A percentile compares a stretch with the other conserved stretches of the same genome.
phyloP scores from a whole-genome alignment of 2,113 vertebrate species.

The Ceratotherium simum region DNA sequence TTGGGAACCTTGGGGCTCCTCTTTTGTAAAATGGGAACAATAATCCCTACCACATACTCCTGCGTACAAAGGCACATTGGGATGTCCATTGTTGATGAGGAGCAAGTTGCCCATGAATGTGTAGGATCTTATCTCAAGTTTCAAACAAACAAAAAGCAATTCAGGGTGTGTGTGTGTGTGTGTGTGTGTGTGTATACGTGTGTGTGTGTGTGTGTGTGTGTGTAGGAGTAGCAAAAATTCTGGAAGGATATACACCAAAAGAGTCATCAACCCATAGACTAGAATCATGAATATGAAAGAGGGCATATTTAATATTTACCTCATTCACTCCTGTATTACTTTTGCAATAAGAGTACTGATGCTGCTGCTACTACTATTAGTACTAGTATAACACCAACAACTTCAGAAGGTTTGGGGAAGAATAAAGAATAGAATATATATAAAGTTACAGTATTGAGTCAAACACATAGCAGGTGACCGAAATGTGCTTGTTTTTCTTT shows the following conservation, averaged over 20 bases:
- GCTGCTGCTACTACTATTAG: not conserved
- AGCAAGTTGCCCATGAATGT: not conserved
- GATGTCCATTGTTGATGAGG: not conserved
- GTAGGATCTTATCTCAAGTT: not conserved
- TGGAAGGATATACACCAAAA: not conserved
- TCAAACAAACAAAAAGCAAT: not conserved
- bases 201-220: not conserved
- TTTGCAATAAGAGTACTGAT: not conserved
- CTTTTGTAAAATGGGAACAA: not conserved
- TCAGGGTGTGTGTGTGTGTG: too few species aligned
- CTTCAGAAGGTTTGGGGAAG: not conserved
- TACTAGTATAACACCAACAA: not conserved
- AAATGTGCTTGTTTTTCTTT: not conserved
- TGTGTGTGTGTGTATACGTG: too few species aligned
- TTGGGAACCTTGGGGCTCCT: not conserved
- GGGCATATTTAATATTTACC: not conserved
- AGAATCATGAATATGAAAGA: not conserved
- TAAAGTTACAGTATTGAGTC: not conserved
- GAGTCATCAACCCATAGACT: not conserved
- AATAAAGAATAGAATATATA: not conserved
- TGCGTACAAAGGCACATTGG: not conserved
- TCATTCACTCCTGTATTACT: not conserved
- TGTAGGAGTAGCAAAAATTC: not conserved
- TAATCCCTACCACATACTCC: fast-evolving
- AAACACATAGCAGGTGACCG: not conserved